Conservation (phyloP, 2,113 vertebrate genomes). For the Hippocampus mohnikei region DNA sequence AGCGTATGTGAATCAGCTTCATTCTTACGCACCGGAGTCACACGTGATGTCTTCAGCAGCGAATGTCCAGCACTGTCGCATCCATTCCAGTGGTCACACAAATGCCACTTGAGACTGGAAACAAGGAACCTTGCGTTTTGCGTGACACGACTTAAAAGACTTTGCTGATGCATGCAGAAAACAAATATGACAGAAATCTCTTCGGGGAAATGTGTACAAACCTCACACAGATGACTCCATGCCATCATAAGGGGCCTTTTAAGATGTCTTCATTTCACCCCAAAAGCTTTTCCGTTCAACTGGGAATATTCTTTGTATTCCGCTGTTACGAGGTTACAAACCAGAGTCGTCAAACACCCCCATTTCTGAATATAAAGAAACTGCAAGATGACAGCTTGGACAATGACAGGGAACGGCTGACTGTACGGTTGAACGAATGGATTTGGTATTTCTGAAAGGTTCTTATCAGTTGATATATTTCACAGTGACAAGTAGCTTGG, state of each 20-base stretch:
- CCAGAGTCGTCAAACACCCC: too few relatives aligned
- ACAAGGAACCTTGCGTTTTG: neutral
- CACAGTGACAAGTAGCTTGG: neutral
- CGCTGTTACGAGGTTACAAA: too few relatives aligned
- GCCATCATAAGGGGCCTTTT: neutral
- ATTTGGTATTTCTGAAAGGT: too few relatives aligned
- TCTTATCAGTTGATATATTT: too few relatives aligned
- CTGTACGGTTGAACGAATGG: too few relatives aligned
- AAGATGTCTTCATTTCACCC: too few relatives aligned
- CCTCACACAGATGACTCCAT: neutral
- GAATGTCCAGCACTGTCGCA: neutral
- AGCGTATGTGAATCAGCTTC: constrained; percentile 53
- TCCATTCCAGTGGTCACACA: neutral
- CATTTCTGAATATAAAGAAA: too few relatives aligned
- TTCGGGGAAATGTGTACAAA: neutral
- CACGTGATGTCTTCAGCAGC: neutral
- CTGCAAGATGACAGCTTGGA: too few relatives aligned
- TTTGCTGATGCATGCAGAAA: neutral
- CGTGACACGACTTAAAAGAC: too few relatives aligned
- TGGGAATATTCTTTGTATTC: too few relatives aligned
- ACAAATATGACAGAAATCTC: neutral
- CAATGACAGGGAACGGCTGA: too few relatives aligned
- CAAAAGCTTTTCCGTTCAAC: too few relatives aligned
- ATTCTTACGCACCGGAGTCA: neutral
- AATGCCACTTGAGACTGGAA: neutral